A percentile compares a stretch with the other conserved stretches of the same genome.
Evolutionary conservation across 2,113 vertebrate species (phyloP).

Genomic region (Hippocampus zosterae): DNA sequence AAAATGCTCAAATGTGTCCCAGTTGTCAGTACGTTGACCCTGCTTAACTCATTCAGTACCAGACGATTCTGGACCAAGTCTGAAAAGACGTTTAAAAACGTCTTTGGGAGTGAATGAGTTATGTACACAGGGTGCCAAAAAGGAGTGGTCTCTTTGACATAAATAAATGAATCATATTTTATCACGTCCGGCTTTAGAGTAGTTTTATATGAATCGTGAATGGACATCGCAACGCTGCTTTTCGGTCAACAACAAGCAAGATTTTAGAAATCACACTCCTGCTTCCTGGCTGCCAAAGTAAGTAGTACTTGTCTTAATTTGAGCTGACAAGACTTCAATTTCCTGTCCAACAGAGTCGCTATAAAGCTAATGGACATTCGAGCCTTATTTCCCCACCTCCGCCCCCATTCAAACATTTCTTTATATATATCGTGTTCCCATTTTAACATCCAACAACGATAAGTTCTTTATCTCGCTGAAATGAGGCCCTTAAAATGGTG

Average conservation of each 20-base stretch:
- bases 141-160: not conserved
- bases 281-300: slow-evolving; percentile 1
- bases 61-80: no score
- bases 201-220: not conserved
- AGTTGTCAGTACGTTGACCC: no score
- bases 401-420: slow-evolving; percentile 17
- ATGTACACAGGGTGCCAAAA: not conserved
- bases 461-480: slow-evolving; percentile 57
- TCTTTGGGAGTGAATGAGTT: no score
- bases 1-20: no score
- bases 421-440: slow-evolving; percentile 23
- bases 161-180: not conserved
- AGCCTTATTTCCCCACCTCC: slow-evolving; percentile 2
- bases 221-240: not conserved
- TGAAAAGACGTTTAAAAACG: no score
- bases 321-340: slow-evolving; percentile 13
- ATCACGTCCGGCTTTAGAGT: not conserved
- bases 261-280: not conserved
- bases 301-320: slow-evolving; percentile 30
- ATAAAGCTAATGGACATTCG: slow-evolving; percentile 29
- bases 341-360: slow-evolving; percentile 20
- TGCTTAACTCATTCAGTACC: no score
- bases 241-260: not conserved
- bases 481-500: slow-evolving; percentile 59
- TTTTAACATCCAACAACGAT: slow-evolving; percentile 42